Evolutionary conservation across 2,797 vertebrate genomes (phyloP), one percentile per base, ranked within the genome.

Genomic region (Siniperca undulata): DNA sequence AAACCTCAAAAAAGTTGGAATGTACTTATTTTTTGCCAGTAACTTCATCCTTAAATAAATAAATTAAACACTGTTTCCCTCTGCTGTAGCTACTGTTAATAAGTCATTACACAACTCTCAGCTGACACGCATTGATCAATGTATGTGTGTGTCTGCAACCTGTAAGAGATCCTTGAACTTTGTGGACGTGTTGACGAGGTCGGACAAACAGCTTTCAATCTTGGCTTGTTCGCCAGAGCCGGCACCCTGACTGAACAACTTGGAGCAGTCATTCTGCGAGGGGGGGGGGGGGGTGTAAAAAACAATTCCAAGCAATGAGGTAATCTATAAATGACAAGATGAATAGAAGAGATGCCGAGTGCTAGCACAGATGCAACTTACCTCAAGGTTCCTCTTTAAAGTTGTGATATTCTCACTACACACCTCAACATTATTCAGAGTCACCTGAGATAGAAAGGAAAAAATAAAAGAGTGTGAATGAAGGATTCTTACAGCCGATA

Each of bases 321-420:
- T n/a, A 20, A 83, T 74, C 2, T 46, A 38, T 17, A 40, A 60
- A 67, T 22, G 3, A 75, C 0, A 22, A 3, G 3, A 27, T 40
- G 10, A 42, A 17, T 1, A 58, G 13, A 11, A 38, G 59, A 62
- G 38, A 59, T 42, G 60, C 9, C 60, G 38, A 64, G 70, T 0
- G 14, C 4, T 44, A 2, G 24, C 13, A 44, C 34, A 27, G 27
- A 40, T n/a, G 0, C 16, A 56, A 77, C 61, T 11, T 86, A 99
- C 98, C 97, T 99, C 98, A 38, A 99, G 94, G 44, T 97, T 99
- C 89, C 97, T 98, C 94, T 99, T 99, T 60, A 99, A 91, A 34
- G 99, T 99, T 81, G 97, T 97, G 91, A 99, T 99, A 84, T 99
- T 99, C 84, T 99, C 98, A 55, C 98, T 99, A 89, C 98, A 99